Evolutionary conservation across 2,797 vertebrate species (phyloP).

Genomic region (Heterohyrax brucei): DNA sequence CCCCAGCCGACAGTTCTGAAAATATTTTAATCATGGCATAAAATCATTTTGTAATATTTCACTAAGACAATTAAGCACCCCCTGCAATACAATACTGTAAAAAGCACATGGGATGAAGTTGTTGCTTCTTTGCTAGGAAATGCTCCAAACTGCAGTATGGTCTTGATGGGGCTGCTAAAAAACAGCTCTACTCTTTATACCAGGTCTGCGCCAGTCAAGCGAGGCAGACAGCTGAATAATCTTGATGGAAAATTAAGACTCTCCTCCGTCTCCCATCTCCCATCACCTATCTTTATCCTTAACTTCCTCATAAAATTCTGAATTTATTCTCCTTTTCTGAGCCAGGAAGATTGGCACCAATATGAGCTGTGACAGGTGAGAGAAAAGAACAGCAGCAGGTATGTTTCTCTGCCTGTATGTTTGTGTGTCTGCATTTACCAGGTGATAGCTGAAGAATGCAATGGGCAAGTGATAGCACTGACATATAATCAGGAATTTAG

Average conservation of each 20-base stretch:
- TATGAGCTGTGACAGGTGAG: background rate
- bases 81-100: constrained; percentile 72
- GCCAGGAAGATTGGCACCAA: background rate
- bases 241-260: constrained; percentile 37
- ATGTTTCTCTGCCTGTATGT: background rate
- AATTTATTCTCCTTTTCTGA: constrained; percentile 7
- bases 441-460: constrained; percentile 35
- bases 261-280: background rate
- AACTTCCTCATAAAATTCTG: background rate
- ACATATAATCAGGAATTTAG: constrained; percentile 31
- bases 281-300: background rate
- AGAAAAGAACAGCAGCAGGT: background rate
- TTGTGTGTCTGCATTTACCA: background rate
- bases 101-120: constrained; percentile 58
- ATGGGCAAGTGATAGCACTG: background rate
- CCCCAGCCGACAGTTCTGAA: constrained; percentile 75
- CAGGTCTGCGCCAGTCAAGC: constrained; percentile 21
- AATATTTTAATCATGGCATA: constrained; percentile 78
- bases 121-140: constrained; percentile 67
- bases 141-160: constrained; percentile 52
- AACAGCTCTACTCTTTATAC: background rate
- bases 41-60: constrained; percentile 78
- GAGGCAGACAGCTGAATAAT: constrained; percentile 68
- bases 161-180: constrained; percentile 46
- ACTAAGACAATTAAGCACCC: constrained; percentile 74